A percentile compares a stretch with the other conserved stretches of the same genome.
Conservation (phyloP, 2,888 invertebrate genomes). For the Chelonus formosanus region DNA sequence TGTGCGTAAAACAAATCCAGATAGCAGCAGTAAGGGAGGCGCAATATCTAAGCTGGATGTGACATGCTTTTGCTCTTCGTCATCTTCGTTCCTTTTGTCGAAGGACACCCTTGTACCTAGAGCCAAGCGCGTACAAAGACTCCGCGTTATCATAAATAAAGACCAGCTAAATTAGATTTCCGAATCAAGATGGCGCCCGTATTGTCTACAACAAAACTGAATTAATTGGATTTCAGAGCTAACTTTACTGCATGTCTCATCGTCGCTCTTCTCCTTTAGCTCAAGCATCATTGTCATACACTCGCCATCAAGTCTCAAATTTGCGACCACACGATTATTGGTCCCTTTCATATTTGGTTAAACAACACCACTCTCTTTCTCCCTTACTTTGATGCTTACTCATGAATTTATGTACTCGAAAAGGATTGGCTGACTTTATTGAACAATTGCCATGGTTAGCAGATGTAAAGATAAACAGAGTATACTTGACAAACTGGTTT, state of each 20-base stretch:
- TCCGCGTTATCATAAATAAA: slow-evolving; percentile 61
- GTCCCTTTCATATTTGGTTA: slow-evolving; percentile 1
- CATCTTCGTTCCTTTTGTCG: slow-evolving; percentile 55
- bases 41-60: slow-evolving; percentile 47
- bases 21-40: slow-evolving; percentile 21
- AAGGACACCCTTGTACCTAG: slow-evolving; percentile 39
- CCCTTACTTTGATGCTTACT: not conserved
- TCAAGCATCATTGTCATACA: slow-evolving; percentile 27
- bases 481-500: slow-evolving; percentile 46
- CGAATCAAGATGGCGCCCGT: slow-evolving; percentile 60
- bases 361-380: not conserved
- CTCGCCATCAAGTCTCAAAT: not conserved
- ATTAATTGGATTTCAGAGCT: slow-evolving; percentile 61
- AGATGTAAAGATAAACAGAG: slow-evolving; percentile 56
- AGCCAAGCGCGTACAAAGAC: slow-evolving; percentile 49
- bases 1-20: slow-evolving; percentile 28
- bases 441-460: slow-evolving; percentile 19
- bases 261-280: slow-evolving; percentile 33
- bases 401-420: not conserved
- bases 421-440: slow-evolving; percentile 12
- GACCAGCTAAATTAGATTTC: slow-evolving; percentile 61
- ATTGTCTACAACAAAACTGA: slow-evolving; percentile 59
- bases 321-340: slow-evolving; percentile 15
- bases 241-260: slow-evolving; percentile 51
- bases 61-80: slow-evolving; percentile 49